Base-by-base conservation (phyloP, 2,113 vertebrate genomes). In the Lophura nycthemera region DNA sequence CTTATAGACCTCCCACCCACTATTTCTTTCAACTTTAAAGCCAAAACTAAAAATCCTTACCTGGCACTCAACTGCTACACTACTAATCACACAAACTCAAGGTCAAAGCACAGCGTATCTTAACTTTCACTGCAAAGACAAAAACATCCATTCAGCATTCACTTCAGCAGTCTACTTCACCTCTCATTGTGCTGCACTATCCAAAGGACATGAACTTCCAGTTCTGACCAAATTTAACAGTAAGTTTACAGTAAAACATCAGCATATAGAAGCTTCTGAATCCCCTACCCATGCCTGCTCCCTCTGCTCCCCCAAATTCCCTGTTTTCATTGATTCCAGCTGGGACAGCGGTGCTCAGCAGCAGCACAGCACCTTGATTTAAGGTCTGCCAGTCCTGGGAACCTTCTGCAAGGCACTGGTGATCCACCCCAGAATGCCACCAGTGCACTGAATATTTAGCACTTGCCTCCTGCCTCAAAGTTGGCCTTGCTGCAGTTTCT, bases 171-270 rank as follows among this genome's bases (percentile, higher is more conserved):
- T 6, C 1, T 34, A 40, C 66, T 48, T 22, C 29, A 8, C 5
- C 64, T 42, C 30, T 40, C 43, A 16, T 0, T 10, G 34, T 29
- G 65, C n/a, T 38, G 17, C 13, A 19, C 8, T 11, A 84, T 2
- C 18, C 43, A 50, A 27, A 48, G 45, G 66, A 50, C 22, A 27
- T 11, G 19, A 64, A 47, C 43, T 20, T 34, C 11, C 25, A 74
- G 56, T n/a, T 29, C 14, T 5, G 25, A 47, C 15, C 13, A 40
- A 0, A 0, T 9, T 40, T 18, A 87, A 52, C 27, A 43, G 12
- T 4, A 36, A 42, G 27, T 7, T 83, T 36, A 56, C 42, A 36
- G 38, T 32, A 30, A 82, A 67, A 43, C 2, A 2, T 29, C 92
- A 42, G 9, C 11, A 1, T 1, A 13, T 30, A 52, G 34, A 86